Percentiles rank a stretch among this genome's conserved stretches.
phyloP scores from a whole-genome alignment of 1,140 invertebrate species.

The Venustaconcha ellipsiformis region DNA sequence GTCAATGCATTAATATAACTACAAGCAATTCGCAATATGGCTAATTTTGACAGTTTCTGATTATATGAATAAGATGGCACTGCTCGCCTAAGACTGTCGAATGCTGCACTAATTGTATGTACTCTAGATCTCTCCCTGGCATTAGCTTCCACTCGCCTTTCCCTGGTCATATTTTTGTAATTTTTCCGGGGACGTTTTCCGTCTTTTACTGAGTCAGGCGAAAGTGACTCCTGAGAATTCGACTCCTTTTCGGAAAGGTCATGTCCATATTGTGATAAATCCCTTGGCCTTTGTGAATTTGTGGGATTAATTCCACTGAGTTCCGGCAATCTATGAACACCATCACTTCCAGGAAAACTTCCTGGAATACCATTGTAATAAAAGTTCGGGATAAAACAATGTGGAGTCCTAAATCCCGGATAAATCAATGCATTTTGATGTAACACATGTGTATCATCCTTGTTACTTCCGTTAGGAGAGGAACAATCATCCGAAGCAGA shows the following conservation, averaged over 20 bases:
- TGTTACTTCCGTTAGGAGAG: constrained; percentile 20
- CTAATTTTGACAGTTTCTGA: constrained; percentile 92
- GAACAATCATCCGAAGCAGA: constrained; percentile 37
- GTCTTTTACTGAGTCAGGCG: constrained; percentile 34
- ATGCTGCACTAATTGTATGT: constrained; percentile 94
- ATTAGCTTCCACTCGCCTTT: constrained; percentile 92
- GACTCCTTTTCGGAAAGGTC: background rate
- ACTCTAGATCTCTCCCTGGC: constrained; percentile 91
- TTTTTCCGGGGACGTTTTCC: constrained; percentile 81
- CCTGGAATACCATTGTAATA: constrained; percentile 27
- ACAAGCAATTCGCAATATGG: constrained; percentile 90
- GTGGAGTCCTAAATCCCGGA: constrained; percentile 45
- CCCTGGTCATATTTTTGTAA: constrained; percentile 95
- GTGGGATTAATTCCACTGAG: constrained; percentile 12
- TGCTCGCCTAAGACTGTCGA: constrained; percentile 85
- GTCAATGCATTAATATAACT: constrained; percentile 83
- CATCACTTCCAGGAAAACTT: constrained; percentile 18
- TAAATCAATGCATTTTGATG: constrained; percentile 31
- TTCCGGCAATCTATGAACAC: constrained; percentile 2
- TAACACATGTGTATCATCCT: constrained; percentile 34
- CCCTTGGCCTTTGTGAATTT: background rate
- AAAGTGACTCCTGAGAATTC: constrained; percentile 6
- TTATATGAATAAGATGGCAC: constrained; percentile 93
- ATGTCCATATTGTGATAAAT: constrained; percentile 18
- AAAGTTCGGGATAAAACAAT: constrained; percentile 60